Evolutionary conservation across 2,888 invertebrate genomes (phyloP), one percentile per base, ranked within the genome.

Genomic region (Watsonalla cultraria): DNA sequence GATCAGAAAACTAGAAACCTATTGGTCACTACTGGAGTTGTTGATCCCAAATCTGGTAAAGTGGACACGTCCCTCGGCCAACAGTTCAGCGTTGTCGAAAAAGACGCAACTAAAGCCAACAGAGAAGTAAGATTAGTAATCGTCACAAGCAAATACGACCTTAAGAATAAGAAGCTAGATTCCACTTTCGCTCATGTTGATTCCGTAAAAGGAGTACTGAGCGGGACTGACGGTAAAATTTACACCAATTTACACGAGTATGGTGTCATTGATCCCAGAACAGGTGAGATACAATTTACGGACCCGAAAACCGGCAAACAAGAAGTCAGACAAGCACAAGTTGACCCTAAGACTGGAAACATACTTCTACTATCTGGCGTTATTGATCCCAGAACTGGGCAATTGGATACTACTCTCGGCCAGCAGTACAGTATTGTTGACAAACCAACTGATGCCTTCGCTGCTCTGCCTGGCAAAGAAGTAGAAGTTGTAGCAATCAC

Each of bases 1-100:
- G 94, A 95, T 68, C 91, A 92, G n/a, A 92, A 93, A 68, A 94
- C 95, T 7, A 94, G 94, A 13, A 94, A 94, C 65, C 84, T 95
- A 53, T 89, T 93, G 24, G 86, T 94, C 8, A 91, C 92, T 2
- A 92, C 92, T 9, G 94, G 93, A 24, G 93, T 94, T 5, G 71
- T 91, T 2, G 94, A 94, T 78, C 94, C 94, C 0, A 92, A 91
- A 65, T 94, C 94, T 0, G 94, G 94, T 2, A 94, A 94, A 73
- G 80, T 92, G 0, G 94, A 94, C 75, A 91, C 93, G 11, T 91
- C 92, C 0, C 82, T 94, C 48, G 94, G 94, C 11, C 94, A 95
- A 76, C 91, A 94, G 62, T 93, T 94, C 55, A 93, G 92, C 63
- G 91, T 94, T 49, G 92, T 93, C 2, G 94, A 94, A 55, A 93